phyloP scores from a whole-genome alignment of 1,140 invertebrate species.

The Scaptomyza graminum region DNA sequence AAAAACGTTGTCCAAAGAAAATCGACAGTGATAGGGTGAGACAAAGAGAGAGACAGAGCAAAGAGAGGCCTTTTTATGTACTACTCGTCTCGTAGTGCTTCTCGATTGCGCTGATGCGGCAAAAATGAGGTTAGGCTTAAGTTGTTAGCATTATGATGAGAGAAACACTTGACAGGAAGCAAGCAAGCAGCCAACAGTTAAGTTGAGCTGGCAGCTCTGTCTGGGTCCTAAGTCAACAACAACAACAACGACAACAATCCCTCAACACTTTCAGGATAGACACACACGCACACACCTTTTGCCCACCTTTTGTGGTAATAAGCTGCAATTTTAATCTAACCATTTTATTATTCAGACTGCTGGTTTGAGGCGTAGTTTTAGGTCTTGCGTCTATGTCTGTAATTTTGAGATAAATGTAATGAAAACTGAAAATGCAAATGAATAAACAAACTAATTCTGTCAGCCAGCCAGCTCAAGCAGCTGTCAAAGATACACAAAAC shows the following conservation, averaged over 20 bases:
- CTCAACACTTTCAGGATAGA: conserved; percentile 2
- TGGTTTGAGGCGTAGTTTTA: not conserved
- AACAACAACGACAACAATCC: conserved; percentile 5
- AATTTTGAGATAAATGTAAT: conserved; percentile 66
- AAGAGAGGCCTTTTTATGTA: conserved; percentile 27
- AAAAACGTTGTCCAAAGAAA: not conserved
- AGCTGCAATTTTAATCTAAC: conserved; percentile 70
- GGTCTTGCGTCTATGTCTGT: conserved; percentile 41
- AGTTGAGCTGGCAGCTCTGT: not conserved
- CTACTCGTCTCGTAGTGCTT: conserved; percentile 6
- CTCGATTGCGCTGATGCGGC: conserved; percentile 51
- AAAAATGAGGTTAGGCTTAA: conserved; percentile 40
- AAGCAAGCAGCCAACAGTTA: too few relatives aligned
- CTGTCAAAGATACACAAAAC: too few relatives aligned
- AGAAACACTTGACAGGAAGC: conserved; percentile 34
- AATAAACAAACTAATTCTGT: conserved; percentile 51
- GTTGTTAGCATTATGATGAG: conserved; percentile 41
- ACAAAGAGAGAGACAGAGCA: too few relatives aligned
- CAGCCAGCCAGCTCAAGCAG: too few relatives aligned
- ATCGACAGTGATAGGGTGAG: too few relatives aligned
- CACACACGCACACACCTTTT: conserved; percentile 30
- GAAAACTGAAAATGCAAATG: conserved; percentile 32
- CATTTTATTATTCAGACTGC: conserved; percentile 24
- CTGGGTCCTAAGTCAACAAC: conserved; percentile 62
- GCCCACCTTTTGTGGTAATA: conserved; percentile 60